phyloP scores from a whole-genome alignment of 1,140 invertebrate species.

The Camponotus vicinus region DNA sequence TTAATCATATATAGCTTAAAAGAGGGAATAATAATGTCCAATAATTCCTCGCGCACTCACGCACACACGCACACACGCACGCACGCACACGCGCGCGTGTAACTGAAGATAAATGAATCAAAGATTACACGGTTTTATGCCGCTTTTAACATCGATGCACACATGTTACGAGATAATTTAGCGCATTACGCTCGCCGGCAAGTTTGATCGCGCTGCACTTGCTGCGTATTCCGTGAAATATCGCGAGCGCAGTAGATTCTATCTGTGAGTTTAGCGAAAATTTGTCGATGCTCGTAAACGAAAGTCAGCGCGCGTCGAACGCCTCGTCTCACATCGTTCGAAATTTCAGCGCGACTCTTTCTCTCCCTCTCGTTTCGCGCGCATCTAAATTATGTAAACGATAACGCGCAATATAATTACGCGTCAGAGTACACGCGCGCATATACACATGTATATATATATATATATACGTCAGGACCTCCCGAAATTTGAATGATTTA shows the following conservation, averaged over 20 bases:
- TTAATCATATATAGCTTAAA: conserved; percentile 17
- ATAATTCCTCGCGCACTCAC: background rate
- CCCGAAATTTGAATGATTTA: conserved; percentile 62
- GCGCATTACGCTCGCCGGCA: conserved; percentile 14
- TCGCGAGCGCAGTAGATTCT: conserved; percentile 23
- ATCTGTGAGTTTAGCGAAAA: conserved; percentile 43
- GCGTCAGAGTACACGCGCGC: conserved; percentile 34
- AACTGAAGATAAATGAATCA: conserved; percentile 41
- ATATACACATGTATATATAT: too few species aligned
- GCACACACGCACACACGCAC: too few species aligned
- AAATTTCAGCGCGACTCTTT: conserved; percentile 34
- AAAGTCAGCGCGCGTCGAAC: conserved; percentile 49
- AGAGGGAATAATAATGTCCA: conserved; percentile 29
- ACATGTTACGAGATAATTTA: conserved; percentile 49
- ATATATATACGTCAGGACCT: background rate
- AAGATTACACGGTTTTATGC: conserved; percentile 33
- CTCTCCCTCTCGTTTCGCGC: background rate
- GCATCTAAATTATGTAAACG: conserved; percentile 62
- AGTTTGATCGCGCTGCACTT: conserved; percentile 28
- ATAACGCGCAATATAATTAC: conserved; percentile 58
- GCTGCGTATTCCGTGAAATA: conserved; percentile 36
- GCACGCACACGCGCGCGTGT: too few species aligned
- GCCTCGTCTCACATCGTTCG: conserved; percentile 32
- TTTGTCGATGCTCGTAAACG: conserved; percentile 48
- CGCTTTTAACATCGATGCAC: conserved; percentile 38